phyloP scores from a whole-genome alignment of 2,888 invertebrate genomes.

The Aspidapion aeneum region DNA sequence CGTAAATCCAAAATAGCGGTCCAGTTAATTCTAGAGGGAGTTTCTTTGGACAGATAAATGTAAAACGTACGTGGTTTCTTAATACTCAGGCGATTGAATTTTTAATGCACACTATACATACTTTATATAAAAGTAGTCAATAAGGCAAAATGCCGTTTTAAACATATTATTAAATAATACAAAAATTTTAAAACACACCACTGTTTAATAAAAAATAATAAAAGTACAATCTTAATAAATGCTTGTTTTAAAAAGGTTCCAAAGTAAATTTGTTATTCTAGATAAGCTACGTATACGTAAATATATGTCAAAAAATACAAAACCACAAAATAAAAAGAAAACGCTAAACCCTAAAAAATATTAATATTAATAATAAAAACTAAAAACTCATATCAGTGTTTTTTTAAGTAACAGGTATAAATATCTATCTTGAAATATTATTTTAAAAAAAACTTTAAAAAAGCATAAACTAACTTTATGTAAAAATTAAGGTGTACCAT shows the following conservation, averaged over 20 bases:
- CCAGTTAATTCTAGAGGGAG: no score
- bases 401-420: conserved; percentile 25
- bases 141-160: no score
- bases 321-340: not conserved
- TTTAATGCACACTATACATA: no score
- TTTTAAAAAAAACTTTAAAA: not conserved
- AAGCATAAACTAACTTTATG: conserved; percentile 2
- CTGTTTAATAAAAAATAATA: conserved; percentile 70
- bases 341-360: conserved; percentile 29
- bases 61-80: no score
- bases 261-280: conserved; percentile 25
- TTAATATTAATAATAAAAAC: conserved; percentile 24
- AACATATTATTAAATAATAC: not conserved
- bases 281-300: conserved; percentile 3
- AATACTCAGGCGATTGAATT: no score
- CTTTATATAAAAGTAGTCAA: no score
- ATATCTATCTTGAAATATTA: conserved; percentile 1
- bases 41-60: no score
- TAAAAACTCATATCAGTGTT: conserved; percentile 26
- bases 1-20: no score
- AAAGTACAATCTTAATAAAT: conserved; percentile 59
- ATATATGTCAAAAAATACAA: conserved; percentile 49
- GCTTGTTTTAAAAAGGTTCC: conserved; percentile 48
- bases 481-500: conserved; percentile 5
- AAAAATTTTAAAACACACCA: conserved; percentile 57